Percentiles rank a stretch among this genome's conserved stretches.
phyloP scores from a whole-genome alignment of 2,888 invertebrate species.

The Thysanoteuthis rhombus region DNA sequence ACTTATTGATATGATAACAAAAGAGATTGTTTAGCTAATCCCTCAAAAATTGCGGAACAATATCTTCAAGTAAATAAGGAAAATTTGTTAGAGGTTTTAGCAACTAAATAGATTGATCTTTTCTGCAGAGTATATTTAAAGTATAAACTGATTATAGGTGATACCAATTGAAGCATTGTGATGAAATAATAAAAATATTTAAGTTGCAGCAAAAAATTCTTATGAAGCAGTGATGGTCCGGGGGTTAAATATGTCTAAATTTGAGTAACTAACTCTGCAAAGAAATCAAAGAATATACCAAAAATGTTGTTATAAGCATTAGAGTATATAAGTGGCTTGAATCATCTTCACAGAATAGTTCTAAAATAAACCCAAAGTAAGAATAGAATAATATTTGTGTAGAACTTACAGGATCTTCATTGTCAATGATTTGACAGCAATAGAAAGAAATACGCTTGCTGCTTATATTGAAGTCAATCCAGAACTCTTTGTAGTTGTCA shows the following conservation, averaged over 20 bases:
- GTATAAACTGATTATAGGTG: too few species aligned
- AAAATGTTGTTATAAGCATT: neutral
- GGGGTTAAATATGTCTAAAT: neutral
- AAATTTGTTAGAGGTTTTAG: too few species aligned
- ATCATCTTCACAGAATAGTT: neutral
- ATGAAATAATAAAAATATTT: too few species aligned
- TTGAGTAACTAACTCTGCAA: neutral
- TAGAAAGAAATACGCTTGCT: conserved; percentile 25
- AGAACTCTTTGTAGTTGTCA: conserved; percentile 20
- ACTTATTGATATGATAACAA: too few species aligned
- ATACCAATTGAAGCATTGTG: too few species aligned
- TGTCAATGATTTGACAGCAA: neutral
- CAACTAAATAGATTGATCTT: too few species aligned
- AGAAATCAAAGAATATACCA: neutral
- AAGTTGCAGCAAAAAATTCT: too few species aligned
- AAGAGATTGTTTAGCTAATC: too few species aligned
- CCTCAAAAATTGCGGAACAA: too few species aligned
- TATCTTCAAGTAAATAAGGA: too few species aligned
- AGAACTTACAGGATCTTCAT: conserved; percentile 22
- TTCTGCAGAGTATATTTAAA: too few species aligned
- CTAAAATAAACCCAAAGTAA: neutral
- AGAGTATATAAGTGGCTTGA: neutral
- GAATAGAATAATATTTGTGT: neutral
- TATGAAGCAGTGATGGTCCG: too few species aligned
- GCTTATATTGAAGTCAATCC: conserved; percentile 1